Evolutionary conservation across 2,797 vertebrate species (phyloP).

Genomic region (Sciaenops ocellatus): DNA sequence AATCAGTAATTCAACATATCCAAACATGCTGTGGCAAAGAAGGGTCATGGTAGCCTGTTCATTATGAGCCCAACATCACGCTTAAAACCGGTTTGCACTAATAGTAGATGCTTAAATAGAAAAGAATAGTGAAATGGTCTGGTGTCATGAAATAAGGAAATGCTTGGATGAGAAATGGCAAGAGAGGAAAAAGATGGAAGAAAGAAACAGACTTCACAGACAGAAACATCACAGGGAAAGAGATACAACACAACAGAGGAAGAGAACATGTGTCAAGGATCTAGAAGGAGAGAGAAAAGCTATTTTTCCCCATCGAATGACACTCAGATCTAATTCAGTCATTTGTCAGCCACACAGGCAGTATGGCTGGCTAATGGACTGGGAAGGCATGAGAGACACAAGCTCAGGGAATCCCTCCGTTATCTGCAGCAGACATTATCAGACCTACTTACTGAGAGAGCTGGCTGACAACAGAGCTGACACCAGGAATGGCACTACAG

Average conservation of each 20-base stretch:
- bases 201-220: slow-evolving; percentile 46
- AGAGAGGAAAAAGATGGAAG: slow-evolving; percentile 24
- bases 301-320: slow-evolving; percentile 42
- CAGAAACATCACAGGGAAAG: slow-evolving; percentile 42
- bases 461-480: slow-evolving; percentile 60
- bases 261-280: slow-evolving; percentile 58
- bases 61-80: slow-evolving; percentile 12
- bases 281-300: slow-evolving; percentile 34
- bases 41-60: neutral
- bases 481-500: slow-evolving; percentile 32
- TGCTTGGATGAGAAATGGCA: slow-evolving; percentile 36
- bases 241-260: slow-evolving; percentile 30
- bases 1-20: neutral
- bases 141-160: slow-evolving; percentile 25
- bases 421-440: slow-evolving; percentile 74
- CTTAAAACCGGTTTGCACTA: neutral
- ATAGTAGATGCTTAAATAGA: neutral
- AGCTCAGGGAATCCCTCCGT: slow-evolving; percentile 65
- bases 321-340: slow-evolving; percentile 70
- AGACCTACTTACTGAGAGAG: slow-evolving; percentile 62
- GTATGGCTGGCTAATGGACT: slow-evolving; percentile 71
- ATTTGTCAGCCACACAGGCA: slow-evolving; percentile 66
- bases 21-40: neutral
- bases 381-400: slow-evolving; percentile 64
- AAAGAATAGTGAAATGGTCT: slow-evolving; percentile 12